Evolutionary conservation across 2,113 vertebrate species (phyloP), one percentile per base, ranked within the genome.

Genomic region (Camelus bactrianus): DNA sequence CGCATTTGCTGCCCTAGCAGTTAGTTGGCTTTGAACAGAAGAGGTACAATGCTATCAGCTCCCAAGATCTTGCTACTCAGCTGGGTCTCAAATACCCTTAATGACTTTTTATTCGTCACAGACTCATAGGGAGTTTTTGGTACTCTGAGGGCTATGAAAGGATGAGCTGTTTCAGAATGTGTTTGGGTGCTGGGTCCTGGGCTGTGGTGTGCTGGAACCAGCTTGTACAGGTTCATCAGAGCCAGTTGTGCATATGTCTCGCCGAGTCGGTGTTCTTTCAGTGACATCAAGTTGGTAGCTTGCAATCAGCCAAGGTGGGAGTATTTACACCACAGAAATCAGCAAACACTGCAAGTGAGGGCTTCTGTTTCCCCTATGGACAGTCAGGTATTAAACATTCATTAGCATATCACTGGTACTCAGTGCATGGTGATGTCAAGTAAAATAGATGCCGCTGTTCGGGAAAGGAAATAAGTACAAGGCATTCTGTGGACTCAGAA

Each of bases 401-500:
- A 65, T 65, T 88, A 65, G 22, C 62, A 60, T 76, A 6, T n/a
- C 54, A 3, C 42, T 93, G 48, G 19, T 69, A 54, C 48, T 28
- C 12, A 72, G 67, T 38, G 8, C 48, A 6, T 73, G 22, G 72
- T 58, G 85, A 50, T 87, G 50, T 95, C 73, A 93, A 85, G 76
- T 72, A 91, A 89, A 93, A 86, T 83, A 85, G 90, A 97, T 93
- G 81, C 73, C 24, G 75, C 77, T 72, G 46, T 84, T 90, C 14
- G 38, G 38, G 87, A 93, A 46, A 72, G 60, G 77, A 86, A 76
- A 86, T 86, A 82, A 64, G 88, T 91, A 65, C 10, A 84, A 76
- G 72, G 32, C 26, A 35, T 80, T 91, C 52, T 82, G 16, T 52
- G 65, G 54, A 48, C 35, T 83, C 77, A n/a, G 60, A 94, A 81